Base-by-base conservation (phyloP, 2,113 vertebrate genomes). In the Struthidea cinerea region DNA sequence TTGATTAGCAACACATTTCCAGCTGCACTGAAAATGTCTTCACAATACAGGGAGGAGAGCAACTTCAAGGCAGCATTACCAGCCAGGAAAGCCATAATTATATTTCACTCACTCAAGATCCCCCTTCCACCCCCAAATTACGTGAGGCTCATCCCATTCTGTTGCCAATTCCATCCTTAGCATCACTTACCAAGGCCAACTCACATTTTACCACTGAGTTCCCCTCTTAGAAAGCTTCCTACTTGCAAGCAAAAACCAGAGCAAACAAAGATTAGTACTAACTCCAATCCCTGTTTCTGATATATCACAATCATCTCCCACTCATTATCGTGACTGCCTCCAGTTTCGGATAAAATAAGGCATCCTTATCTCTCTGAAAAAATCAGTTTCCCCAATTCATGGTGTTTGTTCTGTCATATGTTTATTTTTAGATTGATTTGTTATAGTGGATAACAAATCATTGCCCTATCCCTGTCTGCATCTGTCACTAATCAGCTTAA, bases 71-170 rank as follows among this genome's bases (percentile, higher is more conserved):
- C 17, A 91, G 76, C 50, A 84, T 65, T 77, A 94, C 73, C 90
- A 95, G 69, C 80, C 52, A 97, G 91, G 93, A 76, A 97, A 97
- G 95, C 86, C 87, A 80, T 97, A 97, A 97, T 98, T 97, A 95
- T 92, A 93, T 95, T 95, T 97, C 94, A 94, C 82, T 96, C 52
- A 90, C 37, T 77, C 53, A 52, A 47, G 56, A 28, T 87, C 64
- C 33, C 39, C 39, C 21, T 93, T 73, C 75, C 73, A 81, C 69
- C 84, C 86, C 24, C 73, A 96, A 96, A 97, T 93, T 93, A 94
- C 53, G 32, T 55, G 87, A 95, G 71, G 91, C 82, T 89, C 80
- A 90, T 92, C 87, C 87, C 49, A 39, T 95, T 71, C 37, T 92
- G 32, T 69, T 90, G 76, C 61, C 55, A 95, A 47, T 83, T 83